Percentiles rank a stretch among this genome's conserved stretches.
Conservation (phyloP, 2,113 vertebrate species). For the Upupa epops region DNA sequence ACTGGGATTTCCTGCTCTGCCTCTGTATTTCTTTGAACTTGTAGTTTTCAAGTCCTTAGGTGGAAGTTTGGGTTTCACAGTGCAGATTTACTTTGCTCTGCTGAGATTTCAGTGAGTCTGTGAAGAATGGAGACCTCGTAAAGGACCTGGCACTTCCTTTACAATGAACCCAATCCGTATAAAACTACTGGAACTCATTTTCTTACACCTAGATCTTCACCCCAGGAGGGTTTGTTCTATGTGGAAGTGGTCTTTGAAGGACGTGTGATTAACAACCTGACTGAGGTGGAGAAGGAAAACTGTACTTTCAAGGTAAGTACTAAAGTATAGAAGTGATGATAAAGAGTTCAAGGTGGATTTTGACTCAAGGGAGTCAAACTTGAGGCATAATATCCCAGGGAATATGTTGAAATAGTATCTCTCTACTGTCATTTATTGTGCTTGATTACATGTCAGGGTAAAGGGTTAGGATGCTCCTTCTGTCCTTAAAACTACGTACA, state of each 20-base stretch:
- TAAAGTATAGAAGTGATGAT: background rate
- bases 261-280: background rate
- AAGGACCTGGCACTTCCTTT: background rate
- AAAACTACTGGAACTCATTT: background rate
- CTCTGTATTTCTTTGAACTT: background rate
- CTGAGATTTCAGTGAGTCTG: background rate
- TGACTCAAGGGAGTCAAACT: background rate
- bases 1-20: background rate
- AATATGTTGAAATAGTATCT: background rate
- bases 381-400: background rate
- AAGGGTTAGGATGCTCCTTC: background rate
- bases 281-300: background rate
- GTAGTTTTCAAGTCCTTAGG: background rate
- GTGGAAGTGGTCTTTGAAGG: slow-evolving; percentile 46
- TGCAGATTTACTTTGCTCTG: background rate
- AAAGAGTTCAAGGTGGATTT: background rate
- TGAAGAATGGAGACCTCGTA: background rate
- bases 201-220: slow-evolving; percentile 11
- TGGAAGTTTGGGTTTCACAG: background rate
- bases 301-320: slow-evolving; percentile 60
- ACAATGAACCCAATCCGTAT: background rate
- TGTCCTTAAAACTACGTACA: background rate
- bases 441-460: background rate
- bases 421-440: background rate
- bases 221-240: slow-evolving; percentile 20